These are phyloP conservation scores for Oophaga sylvatica DNA, from an alignment of 2,797 vertebrate species.

Conservation along the genomic window DNA sequence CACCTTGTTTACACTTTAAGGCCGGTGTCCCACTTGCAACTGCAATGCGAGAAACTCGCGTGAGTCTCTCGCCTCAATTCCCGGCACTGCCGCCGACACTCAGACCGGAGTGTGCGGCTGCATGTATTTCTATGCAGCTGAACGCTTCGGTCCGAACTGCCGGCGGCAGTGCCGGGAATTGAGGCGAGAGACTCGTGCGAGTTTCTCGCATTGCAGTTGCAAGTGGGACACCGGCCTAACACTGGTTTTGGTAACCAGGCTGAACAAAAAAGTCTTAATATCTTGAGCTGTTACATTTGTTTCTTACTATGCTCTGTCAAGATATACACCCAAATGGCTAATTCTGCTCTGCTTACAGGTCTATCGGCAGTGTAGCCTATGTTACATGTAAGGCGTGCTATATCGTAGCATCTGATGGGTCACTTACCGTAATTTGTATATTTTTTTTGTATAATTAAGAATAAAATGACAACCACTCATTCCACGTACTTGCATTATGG, in stretches of 20 bases:
- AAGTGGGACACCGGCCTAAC: neutral
- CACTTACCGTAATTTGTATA: neutral
- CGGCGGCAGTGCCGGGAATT: no score
- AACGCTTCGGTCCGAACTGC: no score
- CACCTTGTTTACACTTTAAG: conserved; percentile 27
- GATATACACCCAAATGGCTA: neutral
- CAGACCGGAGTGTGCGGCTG: no score
- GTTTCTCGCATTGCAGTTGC: no score
- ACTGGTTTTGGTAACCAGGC: neutral
- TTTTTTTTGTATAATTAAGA: neutral
- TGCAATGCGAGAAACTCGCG: no score
- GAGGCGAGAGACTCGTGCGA: no score
- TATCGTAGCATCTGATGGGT: neutral
- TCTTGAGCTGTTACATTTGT: neutral
- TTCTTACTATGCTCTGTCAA: neutral
- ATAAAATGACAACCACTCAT: neutral
- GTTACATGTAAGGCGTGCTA: neutral
- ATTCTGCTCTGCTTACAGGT: neutral
- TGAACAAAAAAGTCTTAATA: neutral
- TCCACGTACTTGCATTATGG: neutral
- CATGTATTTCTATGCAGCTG: no score
- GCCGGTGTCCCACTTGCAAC: no score
- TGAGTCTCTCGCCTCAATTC: no score
- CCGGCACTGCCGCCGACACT: no score
- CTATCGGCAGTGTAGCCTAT: neutral